A percentile compares a stretch with the other conserved stretches of the same genome.
These are phyloP conservation scores for Protodeltote pygarga DNA, from an alignment of 2,888 invertebrate species.

Conservation along the genomic window DNA sequence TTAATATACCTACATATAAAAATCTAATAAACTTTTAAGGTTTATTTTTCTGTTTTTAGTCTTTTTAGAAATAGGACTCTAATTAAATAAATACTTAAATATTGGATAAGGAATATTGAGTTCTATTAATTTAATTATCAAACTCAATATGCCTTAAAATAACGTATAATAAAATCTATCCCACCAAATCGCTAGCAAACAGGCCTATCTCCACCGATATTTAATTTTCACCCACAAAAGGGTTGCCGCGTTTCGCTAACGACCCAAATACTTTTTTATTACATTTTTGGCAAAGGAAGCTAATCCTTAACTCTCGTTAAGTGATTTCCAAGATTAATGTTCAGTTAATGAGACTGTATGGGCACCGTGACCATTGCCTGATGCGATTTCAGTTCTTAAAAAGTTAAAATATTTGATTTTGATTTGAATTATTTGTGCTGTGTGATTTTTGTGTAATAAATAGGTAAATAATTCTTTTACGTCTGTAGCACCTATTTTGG, in stretches of 20 bases:
- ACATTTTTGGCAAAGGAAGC: conserved; percentile 59
- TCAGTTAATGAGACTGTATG: conserved; percentile 62
- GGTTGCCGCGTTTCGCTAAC: conserved; percentile 69
- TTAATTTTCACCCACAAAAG: conserved; percentile 54
- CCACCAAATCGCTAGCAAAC: conserved; percentile 36
- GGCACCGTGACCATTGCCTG: conserved; percentile 43
- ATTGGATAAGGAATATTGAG: too few species aligned
- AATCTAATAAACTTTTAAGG: too few species aligned
- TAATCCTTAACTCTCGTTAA: conserved; percentile 71
- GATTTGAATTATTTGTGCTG: neutral
- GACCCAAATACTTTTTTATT: conserved; percentile 64
- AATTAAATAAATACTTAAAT: too few species aligned
- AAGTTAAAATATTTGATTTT: conserved; percentile 28
- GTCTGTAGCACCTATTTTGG: too few species aligned
- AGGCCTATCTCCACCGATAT: conserved; percentile 24
- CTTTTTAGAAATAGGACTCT: too few species aligned
- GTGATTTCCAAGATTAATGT: conserved; percentile 76
- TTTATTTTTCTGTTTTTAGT: too few species aligned
- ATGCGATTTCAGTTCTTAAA: conserved; percentile 40
- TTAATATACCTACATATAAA: too few species aligned
- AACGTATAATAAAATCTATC: too few species aligned
- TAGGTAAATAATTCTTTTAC: too few species aligned
- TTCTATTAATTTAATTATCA: too few species aligned
- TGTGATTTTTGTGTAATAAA: neutral
- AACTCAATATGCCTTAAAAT: too few species aligned